Evolutionary conservation across 1,140 invertebrate genomes (phyloP).

Genomic region (Magallana angulata): DNA sequence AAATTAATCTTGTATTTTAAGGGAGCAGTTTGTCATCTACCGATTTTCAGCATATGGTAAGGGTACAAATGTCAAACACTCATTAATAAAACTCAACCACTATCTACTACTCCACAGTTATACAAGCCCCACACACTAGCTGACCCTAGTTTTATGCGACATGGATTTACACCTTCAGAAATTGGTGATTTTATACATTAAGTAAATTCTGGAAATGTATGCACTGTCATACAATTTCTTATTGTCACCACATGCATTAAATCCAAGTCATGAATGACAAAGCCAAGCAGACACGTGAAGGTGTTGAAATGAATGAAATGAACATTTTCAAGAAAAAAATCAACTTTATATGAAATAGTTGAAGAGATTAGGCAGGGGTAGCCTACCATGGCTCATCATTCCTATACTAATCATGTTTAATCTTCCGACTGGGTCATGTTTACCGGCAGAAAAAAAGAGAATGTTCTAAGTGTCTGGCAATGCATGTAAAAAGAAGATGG

Average conservation of each 20-base stretch:
- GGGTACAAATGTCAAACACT: not conserved
- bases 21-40: not conserved
- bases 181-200: not conserved
- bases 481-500: conserved; percentile 18
- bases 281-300: not conserved
- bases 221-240: not conserved
- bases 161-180: conserved; percentile 11
- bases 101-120: not conserved
- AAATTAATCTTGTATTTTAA: conserved; percentile 11
- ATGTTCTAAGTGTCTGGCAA: not conserved
- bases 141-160: not conserved
- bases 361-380: conserved; percentile 21
- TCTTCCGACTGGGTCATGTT: not conserved
- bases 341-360: not conserved
- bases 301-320: not conserved
- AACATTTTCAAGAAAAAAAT: not conserved
- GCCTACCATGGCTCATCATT: not conserved
- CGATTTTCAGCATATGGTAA: not conserved
- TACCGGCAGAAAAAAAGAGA: not conserved
- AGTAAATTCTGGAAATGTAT: conserved; percentile 13
- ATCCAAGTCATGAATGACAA: conserved; percentile 20
- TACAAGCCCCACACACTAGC: not conserved
- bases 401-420: conserved; percentile 7
- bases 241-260: conserved; percentile 27
- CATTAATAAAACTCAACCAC: not conserved